These are phyloP conservation scores for Sapajus apella DNA, from an alignment of 2,113 vertebrate genomes.

Conservation along the genomic window DNA sequence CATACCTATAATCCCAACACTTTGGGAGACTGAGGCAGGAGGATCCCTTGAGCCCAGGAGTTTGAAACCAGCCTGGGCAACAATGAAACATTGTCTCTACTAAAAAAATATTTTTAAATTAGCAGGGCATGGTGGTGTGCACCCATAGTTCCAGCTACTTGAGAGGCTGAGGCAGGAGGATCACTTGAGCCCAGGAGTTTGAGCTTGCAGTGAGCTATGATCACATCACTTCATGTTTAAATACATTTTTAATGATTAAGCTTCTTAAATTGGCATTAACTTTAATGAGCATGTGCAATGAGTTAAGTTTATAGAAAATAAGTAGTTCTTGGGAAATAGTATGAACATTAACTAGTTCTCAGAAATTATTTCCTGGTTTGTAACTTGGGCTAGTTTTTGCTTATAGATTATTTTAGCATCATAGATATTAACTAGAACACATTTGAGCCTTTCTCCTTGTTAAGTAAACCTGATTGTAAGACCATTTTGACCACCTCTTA, in stretches of 20 bases:
- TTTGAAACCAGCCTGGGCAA: no score
- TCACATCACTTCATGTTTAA: neutral
- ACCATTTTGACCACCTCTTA: neutral
- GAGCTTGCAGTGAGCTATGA: no score
- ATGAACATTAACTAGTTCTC: neutral
- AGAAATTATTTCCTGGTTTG: conserved; percentile 26
- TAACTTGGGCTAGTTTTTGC: neutral
- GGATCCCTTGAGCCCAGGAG: no score
- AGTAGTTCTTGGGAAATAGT: neutral
- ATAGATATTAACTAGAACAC: neutral
- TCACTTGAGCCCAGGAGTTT: no score
- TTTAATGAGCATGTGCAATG: neutral
- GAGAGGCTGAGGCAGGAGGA: no score
- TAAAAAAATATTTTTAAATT: neutral
- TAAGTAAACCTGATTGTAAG: neutral
- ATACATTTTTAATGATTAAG: neutral
- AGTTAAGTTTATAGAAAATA: conserved; percentile 33
- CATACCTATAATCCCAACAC: no score
- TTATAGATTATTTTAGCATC: neutral
- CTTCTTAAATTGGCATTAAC: conserved; percentile 12
- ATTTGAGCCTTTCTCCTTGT: neutral
- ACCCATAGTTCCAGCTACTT: no score
- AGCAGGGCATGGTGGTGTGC: no score
- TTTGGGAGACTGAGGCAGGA: no score
- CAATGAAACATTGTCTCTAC: no score